These are phyloP conservation scores for Urocolius indicus DNA, from an alignment of 2,113 vertebrate species.

Conservation along the genomic window DNA sequence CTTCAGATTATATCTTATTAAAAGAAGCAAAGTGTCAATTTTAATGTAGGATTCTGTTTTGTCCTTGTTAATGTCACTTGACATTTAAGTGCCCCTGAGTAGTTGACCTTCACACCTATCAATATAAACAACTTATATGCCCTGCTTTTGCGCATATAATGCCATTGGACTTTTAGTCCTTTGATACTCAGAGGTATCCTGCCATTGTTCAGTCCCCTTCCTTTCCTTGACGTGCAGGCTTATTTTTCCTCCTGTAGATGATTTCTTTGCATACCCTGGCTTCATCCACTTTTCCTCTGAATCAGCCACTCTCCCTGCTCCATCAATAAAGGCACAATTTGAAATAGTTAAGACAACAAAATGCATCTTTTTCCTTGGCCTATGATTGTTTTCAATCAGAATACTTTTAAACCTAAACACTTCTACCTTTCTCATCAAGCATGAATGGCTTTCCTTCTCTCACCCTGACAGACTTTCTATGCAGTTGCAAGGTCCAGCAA, in stretches of 20 bases:
- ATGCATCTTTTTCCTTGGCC: neutral
- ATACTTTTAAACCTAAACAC: neutral
- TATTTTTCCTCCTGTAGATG: neutral
- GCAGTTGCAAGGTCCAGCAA: conserved; percentile 24
- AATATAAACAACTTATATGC: rapidly evolving
- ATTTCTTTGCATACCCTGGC: neutral
- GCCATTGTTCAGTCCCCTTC: neutral
- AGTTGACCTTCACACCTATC: neutral
- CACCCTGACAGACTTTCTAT: neutral
- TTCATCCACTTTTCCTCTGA: neutral
- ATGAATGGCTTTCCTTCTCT: neutral
- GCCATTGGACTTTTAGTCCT: neutral
- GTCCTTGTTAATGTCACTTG: neutral
- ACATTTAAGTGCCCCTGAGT: neutral
- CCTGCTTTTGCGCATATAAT: neutral
- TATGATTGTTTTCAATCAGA: neutral
- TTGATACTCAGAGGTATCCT: neutral
- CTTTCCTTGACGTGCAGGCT: neutral
- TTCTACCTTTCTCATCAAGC: neutral
- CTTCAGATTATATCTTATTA: neutral
- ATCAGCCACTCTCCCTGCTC: neutral
- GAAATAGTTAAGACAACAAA: neutral
- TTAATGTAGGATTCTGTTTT: neutral
- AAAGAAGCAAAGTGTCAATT: neutral
- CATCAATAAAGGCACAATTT: neutral